Evolutionary conservation across 2,888 invertebrate genomes (phyloP), one percentile per base, ranked within the genome.

Genomic region (Eilema depressum): DNA sequence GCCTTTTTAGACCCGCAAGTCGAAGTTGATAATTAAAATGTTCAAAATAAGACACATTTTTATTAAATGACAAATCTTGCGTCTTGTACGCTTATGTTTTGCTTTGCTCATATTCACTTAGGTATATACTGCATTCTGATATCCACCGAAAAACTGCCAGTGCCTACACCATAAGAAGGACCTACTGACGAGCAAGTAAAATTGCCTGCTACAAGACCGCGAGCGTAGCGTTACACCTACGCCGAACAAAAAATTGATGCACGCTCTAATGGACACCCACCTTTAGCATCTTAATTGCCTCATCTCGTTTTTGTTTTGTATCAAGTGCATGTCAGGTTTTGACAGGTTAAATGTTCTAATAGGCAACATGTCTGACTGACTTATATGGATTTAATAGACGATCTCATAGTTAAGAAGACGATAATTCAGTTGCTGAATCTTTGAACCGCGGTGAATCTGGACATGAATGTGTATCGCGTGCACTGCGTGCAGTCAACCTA

Each of bases 241-340:
- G 3, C n/a, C 53, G 17, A 28, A 17, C 26, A 59, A 8, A 59
- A 8, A 14, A 26, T 17, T 20, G 17, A 25, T 26, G 28, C 26
- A 5, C 25, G 25, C 25, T 7, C 59, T 28, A 28, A 26, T 59
- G 59, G 26, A 59, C 5, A 26, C 28, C 17, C 17, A 59, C 59
- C 59, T 65, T 66, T 37, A 57, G 5, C 12, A 10, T 28, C 28
- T 26, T 61, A 61, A 41, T 61, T 67, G 60, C 41, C 14, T 28
- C 20, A 14, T 47, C 53, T 28, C 37, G 41, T 60, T 66, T 59
- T 67, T 47, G 41, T 60, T 47, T n/a, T 47, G 28, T 41, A 59
- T 41, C 37, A 59, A 59, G 59, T 66, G 66, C 26, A 60, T 57
- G 33, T 66, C n/a, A 57, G 10, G 37, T 33, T 56, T 66, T 66